These are phyloP conservation scores for Porites divaricata DNA, from an alignment of 92 coral and sea anemone species.

Conservation along the genomic window DNA sequence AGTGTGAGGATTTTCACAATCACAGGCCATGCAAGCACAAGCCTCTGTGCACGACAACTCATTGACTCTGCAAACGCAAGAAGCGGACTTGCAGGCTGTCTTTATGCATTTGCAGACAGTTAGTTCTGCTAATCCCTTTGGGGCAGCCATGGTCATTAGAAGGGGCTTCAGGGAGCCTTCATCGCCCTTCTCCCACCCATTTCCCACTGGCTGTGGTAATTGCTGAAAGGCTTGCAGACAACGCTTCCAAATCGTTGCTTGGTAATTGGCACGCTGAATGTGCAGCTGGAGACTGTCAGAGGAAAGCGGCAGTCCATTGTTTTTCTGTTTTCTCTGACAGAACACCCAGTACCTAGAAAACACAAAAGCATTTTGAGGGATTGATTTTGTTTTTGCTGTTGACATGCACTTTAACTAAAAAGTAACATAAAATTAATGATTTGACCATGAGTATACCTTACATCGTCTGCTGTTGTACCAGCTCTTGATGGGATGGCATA, in stretches of 20 bases:
- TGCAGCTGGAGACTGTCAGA: conserved; percentile 2
- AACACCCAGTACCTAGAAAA: conserved; percentile 41
- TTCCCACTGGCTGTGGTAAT: conserved; percentile 36
- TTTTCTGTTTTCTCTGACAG: conserved; percentile 37
- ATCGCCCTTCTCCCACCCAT: conserved; percentile 43
- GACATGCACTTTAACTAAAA: too few relatives aligned
- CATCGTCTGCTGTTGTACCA: conserved; percentile 3
- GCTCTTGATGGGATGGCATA: too few relatives aligned
- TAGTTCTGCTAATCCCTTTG: conserved; percentile 35
- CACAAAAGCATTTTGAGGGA: too few relatives aligned
- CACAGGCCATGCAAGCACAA: conserved; percentile 19
- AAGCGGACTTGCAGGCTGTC: conserved; percentile 34
- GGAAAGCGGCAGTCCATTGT: conserved; percentile 37
- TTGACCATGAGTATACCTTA: too few relatives aligned
- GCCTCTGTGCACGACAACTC: conserved; percentile 25
- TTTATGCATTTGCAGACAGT: conserved; percentile 23
- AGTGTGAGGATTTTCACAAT: conserved; percentile 36
- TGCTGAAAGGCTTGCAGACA: conserved; percentile 33
- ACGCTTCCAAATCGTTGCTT: conserved; percentile 30
- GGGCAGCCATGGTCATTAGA: conserved; percentile 24
- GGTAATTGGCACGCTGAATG: conserved; percentile 18
- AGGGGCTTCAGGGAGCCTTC: conserved; percentile 13
- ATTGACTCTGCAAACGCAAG: conserved; percentile 19
- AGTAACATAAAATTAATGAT: too few relatives aligned
- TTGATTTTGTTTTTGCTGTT: too few relatives aligned